phyloP scores from a whole-genome alignment of 2,888 invertebrate genomes.

The Aradus depressus region DNA sequence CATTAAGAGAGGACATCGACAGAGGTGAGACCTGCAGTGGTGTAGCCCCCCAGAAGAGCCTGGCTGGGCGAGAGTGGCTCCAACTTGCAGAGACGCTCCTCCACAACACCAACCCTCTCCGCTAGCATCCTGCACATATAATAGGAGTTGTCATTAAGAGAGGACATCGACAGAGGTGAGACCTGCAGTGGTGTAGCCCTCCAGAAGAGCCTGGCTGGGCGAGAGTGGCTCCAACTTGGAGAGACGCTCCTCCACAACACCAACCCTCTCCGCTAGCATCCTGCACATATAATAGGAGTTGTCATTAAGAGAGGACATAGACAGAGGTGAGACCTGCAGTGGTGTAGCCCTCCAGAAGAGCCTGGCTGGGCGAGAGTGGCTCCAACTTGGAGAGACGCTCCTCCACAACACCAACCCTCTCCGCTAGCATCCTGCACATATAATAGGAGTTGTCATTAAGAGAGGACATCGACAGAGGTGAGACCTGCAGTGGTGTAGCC shows the following conservation, averaged over 20 bases:
- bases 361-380: constrained; percentile 50
- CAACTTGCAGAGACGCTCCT: constrained; percentile 57
- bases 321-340: too few species aligned
- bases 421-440: constrained; percentile 64
- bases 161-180: too few species aligned
- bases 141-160: too few species aligned
- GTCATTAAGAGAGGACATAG: too few species aligned
- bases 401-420: constrained; percentile 70
- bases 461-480: too few species aligned
- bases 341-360: constrained; percentile 51
- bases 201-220: constrained; percentile 55
- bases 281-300: too few species aligned
- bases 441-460: too few species aligned
- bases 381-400: constrained; percentile 55
- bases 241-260: constrained; percentile 67
- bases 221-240: constrained; percentile 50
- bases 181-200: constrained; percentile 47
- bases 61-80: constrained; percentile 50
- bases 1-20: too few species aligned
- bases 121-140: constrained; percentile 67
- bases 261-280: constrained; percentile 66
- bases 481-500: constrained; percentile 46
- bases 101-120: constrained; percentile 67
- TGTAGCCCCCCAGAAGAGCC: constrained; percentile 52
- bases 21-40: too few species aligned